These are phyloP conservation scores for Meghimatium bilineatum DNA, from an alignment of 2,888 invertebrate genomes.

Conservation along the genomic window DNA sequence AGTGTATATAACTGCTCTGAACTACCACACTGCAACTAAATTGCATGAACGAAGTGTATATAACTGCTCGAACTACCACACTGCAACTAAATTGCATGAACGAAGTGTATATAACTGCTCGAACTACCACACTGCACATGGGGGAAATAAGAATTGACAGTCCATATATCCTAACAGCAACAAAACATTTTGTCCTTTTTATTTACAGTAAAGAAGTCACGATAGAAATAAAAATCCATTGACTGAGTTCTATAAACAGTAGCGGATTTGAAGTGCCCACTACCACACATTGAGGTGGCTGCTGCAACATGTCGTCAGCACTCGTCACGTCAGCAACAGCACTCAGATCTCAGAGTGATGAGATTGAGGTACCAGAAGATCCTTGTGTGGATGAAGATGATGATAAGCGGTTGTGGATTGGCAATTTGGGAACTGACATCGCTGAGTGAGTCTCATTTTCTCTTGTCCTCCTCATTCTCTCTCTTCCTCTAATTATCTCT, in stretches of 20 bases:
- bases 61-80: no score
- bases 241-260: neutral
- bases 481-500: neutral
- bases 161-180: no score
- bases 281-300: neutral
- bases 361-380: slow-evolving; percentile 54
- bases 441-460: slow-evolving; percentile 89
- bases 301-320: neutral
- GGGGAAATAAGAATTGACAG: no score
- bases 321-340: neutral
- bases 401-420: slow-evolving; percentile 91
- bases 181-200: neutral
- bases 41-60: no score
- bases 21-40: no score
- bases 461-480: neutral
- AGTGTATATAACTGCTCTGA: no score
- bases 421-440: slow-evolving; percentile 91
- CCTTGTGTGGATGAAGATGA: slow-evolving; percentile 74
- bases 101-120: no score
- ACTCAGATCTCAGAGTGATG: neutral
- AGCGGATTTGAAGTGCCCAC: neutral
- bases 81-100: no score
- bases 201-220: no score
- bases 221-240: no score
- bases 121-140: no score